These are phyloP conservation scores for Syngnathus floridae DNA, from an alignment of 2,113 vertebrate species.

Conservation along the genomic window DNA sequence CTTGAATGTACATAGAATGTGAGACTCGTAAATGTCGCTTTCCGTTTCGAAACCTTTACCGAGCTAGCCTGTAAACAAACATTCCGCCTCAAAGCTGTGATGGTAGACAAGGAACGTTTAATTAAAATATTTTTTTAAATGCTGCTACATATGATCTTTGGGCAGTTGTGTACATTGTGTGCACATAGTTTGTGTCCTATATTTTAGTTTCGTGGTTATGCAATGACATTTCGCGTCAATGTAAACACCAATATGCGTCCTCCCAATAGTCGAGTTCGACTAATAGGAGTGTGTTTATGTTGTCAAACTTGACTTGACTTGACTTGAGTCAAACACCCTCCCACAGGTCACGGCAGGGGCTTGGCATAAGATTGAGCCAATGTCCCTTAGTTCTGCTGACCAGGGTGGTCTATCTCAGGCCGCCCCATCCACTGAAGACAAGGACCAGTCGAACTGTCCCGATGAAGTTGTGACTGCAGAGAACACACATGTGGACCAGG, in stretches of 20 bases:
- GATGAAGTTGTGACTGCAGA: conserved; percentile 8
- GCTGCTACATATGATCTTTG: too few species aligned
- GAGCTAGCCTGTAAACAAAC: conserved; percentile 30
- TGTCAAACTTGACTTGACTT: neutral
- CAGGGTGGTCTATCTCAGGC: conserved; percentile 41
- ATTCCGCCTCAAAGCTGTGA: neutral
- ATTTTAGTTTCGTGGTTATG: neutral
- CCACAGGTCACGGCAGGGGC: conserved; percentile 24
- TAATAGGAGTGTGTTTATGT: conserved; percentile 4
- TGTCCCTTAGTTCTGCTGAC: conserved; percentile 45
- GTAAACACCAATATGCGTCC: neutral
- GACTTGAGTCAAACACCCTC: neutral
- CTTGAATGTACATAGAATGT: neutral
- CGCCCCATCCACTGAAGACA: conserved; percentile 28
- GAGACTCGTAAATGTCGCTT: neutral
- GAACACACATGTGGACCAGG: conserved; percentile 34
- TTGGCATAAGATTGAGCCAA: conserved; percentile 28
- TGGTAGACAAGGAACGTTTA: neutral
- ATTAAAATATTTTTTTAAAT: conserved; percentile 4
- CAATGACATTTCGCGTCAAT: neutral
- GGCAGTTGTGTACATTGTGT: neutral
- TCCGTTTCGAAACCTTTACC: neutral
- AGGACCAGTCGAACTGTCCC: conserved; percentile 21
- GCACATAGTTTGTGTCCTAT: neutral
- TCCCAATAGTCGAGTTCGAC: neutral